These are phyloP conservation scores for Bubalus kerabau DNA, from an alignment of 2,113 vertebrate genomes.

Conservation along the genomic window DNA sequence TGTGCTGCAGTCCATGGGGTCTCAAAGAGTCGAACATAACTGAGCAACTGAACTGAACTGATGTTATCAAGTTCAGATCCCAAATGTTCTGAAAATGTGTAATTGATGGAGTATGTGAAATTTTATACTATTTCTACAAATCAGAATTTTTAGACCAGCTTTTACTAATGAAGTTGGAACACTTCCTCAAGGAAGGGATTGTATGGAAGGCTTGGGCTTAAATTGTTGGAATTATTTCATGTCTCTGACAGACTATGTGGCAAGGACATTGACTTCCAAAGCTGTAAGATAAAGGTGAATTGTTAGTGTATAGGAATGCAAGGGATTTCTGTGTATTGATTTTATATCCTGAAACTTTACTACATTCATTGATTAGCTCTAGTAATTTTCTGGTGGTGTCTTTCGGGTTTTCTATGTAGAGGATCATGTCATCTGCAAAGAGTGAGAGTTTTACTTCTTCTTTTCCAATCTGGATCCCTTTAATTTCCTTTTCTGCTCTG, in stretches of 20 bases:
- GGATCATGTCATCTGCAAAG: no score
- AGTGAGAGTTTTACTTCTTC: no score
- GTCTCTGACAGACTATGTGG: not conserved
- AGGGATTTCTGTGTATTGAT: no score
- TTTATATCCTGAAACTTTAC: no score
- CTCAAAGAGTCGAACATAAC: no score
- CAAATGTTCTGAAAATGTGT: conserved; percentile 16
- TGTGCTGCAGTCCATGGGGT: no score
- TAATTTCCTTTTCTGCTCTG: no score
- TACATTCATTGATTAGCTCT: no score
- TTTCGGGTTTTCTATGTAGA: no score
- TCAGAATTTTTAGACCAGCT: not conserved
- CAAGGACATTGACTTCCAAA: conserved; percentile 11
- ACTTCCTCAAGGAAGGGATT: not conserved
- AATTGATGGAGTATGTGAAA: not conserved
- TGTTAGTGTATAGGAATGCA: no score
- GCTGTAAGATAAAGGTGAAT: conserved; percentile 32
- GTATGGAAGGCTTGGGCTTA: not conserved
- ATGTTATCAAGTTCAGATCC: not conserved
- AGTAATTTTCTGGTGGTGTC: no score
- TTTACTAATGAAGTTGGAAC: not conserved
- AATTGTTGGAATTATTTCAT: not conserved
- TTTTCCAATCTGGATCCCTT: no score
- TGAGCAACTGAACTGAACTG: not conserved
- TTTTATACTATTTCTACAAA: not conserved